phyloP scores from a whole-genome alignment of 92 coral and sea anemone genomes.

The Porites divaricata region DNA sequence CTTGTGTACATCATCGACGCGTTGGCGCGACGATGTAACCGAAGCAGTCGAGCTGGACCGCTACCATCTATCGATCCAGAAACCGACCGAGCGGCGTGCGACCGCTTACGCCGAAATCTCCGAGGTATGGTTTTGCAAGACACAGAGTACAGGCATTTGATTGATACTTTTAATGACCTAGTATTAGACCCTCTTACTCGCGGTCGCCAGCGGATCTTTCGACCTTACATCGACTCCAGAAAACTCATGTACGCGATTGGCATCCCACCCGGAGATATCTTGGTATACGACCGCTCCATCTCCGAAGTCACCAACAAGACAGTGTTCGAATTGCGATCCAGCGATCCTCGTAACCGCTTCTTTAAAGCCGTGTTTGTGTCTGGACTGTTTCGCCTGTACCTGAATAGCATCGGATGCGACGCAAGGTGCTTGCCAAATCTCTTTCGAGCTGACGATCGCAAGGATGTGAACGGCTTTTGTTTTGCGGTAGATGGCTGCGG shows the following conservation, averaged over 20 bases:
- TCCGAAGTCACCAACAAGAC: not conserved
- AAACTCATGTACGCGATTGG: slow-evolving; percentile 9
- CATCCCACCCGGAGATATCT: not conserved
- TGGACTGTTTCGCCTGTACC: not conserved
- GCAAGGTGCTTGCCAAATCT: not conserved
- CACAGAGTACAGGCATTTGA: not conserved
- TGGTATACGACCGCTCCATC: not conserved
- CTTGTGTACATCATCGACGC: not conserved
- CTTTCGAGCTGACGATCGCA: slow-evolving; percentile 3
- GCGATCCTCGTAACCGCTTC: not conserved
- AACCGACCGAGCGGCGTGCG: not conserved
- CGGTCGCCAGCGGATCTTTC: not conserved
- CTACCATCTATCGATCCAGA: not conserved
- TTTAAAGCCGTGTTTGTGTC: slow-evolving; percentile 22
- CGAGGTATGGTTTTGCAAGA: slow-evolving; percentile 6
- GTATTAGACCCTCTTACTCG: slow-evolving; percentile 3
- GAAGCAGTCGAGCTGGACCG: not conserved
- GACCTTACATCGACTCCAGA: slow-evolving; percentile 13
- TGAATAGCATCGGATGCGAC: slow-evolving; percentile 5
- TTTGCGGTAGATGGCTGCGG: not conserved
- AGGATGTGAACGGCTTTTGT: not conserved
- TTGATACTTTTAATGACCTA: not conserved
- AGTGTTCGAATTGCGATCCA: not conserved
- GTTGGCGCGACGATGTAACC: not conserved
- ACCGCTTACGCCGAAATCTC: not conserved